Conservation (phyloP, 2,113 vertebrate species). For the Regulus satrapa region DNA sequence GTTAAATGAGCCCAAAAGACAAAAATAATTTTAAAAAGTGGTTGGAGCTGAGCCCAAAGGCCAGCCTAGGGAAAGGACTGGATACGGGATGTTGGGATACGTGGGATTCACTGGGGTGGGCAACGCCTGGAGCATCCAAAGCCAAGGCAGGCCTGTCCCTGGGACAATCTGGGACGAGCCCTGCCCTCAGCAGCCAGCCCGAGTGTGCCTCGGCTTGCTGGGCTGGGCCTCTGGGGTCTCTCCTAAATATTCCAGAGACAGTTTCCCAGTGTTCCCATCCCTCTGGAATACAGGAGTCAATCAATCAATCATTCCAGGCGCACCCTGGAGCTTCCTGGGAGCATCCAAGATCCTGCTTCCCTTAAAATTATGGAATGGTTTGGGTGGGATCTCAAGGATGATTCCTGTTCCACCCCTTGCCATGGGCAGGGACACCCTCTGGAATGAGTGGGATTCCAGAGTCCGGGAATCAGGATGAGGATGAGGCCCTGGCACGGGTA, state of each 20-base stretch:
- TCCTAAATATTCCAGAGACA: background rate
- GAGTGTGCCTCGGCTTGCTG: background rate
- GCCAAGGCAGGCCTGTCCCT: background rate
- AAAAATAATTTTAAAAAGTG: background rate
- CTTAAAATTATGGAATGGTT: background rate
- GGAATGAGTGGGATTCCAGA: background rate
- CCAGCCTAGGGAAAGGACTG: background rate
- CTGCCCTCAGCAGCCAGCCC: background rate
- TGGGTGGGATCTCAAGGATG: background rate
- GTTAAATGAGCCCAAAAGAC: background rate
- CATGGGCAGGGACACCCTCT: too few relatives aligned
- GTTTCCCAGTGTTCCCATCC: background rate
- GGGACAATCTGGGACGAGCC: background rate
- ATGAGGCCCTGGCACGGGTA: background rate
- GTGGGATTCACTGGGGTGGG: background rate
- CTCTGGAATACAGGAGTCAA: background rate
- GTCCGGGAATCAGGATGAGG: fast-evolving
- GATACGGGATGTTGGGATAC: background rate
- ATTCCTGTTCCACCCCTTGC: too few relatives aligned
- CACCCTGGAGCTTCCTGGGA: background rate
- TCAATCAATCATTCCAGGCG: background rate
- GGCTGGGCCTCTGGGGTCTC: background rate
- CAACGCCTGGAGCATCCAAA: background rate
- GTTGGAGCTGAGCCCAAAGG: background rate
- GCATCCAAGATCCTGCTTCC: background rate